These are phyloP conservation scores for Drosophila nr. medialis DNA, from an alignment of 2,888 invertebrate genomes.

Conservation along the genomic window DNA sequence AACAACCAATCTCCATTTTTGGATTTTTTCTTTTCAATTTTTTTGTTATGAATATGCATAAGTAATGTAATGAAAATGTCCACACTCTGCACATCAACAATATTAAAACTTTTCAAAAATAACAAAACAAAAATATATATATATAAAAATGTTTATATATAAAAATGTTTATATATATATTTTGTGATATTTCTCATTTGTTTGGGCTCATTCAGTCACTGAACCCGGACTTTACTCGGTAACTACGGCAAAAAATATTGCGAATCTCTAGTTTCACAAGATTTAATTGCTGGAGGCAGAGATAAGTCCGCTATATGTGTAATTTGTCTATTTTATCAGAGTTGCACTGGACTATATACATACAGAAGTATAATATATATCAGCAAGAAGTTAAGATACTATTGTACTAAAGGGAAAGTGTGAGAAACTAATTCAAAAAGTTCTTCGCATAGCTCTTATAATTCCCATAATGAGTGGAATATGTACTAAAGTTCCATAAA, in stretches of 20 bases:
- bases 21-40: conserved; percentile 37
- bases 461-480: background rate
- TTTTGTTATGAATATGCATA: conserved; percentile 35
- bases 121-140: background rate
- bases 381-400: background rate
- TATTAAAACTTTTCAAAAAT: conserved; percentile 50
- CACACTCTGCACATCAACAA: conserved; percentile 23
- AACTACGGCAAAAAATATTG: background rate
- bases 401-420: background rate
- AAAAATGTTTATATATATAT: background rate
- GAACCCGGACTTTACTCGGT: conserved; percentile 35
- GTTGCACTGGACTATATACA: background rate
- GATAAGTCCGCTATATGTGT: conserved; percentile 5
- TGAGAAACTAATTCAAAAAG: background rate
- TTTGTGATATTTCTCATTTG: conserved; percentile 6
- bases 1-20: conserved; percentile 31
- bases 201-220: conserved; percentile 36
- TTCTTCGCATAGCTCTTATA: background rate
- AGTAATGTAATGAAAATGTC: conserved; percentile 35
- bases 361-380: too few species aligned
- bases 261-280: conserved; percentile 4
- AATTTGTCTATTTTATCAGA: background rate
- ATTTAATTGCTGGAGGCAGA: background rate
- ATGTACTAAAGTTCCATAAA: background rate
- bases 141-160: background rate